A percentile compares a stretch with the other conserved stretches of the same genome.
These are phyloP conservation scores for Stegophylla sp. DNA, from an alignment of 2,888 invertebrate species.

Conservation along the genomic window DNA sequence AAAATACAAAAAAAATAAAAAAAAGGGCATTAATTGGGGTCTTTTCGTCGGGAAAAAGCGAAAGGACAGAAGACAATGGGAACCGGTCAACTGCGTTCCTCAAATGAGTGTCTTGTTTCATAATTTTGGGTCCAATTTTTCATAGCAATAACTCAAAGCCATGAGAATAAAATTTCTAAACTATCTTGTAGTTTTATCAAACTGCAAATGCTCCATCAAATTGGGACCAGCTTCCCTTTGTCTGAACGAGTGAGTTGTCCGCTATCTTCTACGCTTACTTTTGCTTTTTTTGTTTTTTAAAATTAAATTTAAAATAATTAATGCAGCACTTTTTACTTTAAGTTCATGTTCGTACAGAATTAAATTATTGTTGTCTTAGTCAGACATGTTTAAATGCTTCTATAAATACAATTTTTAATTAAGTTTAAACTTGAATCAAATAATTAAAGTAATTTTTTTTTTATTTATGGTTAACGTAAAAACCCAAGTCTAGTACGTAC, in stretches of 20 bases:
- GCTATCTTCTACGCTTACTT: too few species aligned
- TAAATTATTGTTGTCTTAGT: not conserved
- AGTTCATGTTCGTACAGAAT: not conserved
- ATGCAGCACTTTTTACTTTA: constrained; percentile 3
- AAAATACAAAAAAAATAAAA: not conserved
- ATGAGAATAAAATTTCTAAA: not conserved
- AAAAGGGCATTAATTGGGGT: not conserved
- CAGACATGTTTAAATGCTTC: too few species aligned
- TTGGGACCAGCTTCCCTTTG: too few species aligned
- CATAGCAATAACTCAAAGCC: not conserved
- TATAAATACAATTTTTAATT: too few species aligned
- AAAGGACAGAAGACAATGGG: not conserved
- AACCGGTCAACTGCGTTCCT: not conserved
- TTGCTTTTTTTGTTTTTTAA: constrained; percentile 2
- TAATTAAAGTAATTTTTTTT: too few species aligned
- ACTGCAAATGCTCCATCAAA: too few species aligned
- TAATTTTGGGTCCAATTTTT: not conserved
- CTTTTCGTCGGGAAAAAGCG: constrained; percentile 11
- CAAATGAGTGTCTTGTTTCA: too few species aligned
- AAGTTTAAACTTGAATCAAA: too few species aligned
- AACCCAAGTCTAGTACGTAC: too few species aligned
- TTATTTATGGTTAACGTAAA: too few species aligned
- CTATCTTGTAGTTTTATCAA: not conserved
- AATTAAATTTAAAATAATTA: not conserved
- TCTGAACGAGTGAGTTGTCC: too few species aligned